Conservation (phyloP, 1,140 invertebrate genomes). For the Aphidius ervi region DNA sequence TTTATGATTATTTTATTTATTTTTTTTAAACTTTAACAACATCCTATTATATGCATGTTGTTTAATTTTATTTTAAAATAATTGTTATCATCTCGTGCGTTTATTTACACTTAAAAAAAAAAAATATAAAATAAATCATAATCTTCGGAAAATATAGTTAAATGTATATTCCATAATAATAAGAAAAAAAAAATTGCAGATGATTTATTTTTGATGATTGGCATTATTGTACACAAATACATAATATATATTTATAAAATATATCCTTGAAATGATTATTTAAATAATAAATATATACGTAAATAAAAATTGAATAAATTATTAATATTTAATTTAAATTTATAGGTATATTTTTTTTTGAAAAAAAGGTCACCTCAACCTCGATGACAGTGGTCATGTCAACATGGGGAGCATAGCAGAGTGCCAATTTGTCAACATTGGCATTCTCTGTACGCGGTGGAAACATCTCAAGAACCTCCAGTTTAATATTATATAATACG, state of each 20-base stretch:
- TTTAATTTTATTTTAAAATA: no score
- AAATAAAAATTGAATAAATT: background rate
- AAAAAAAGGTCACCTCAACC: constrained; percentile 43
- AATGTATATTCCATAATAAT: no score
- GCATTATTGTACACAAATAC: background rate
- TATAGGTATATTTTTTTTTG: background rate
- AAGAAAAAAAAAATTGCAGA: no score
- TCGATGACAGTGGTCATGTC: constrained; percentile 53
- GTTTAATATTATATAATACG: constrained; percentile 31
- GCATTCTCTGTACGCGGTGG: constrained; percentile 51
- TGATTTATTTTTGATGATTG: background rate
- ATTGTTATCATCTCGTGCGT: no score
- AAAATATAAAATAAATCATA: no score
- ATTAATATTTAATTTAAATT: background rate
- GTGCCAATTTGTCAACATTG: constrained; percentile 50
- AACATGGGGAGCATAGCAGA: constrained; percentile 52
- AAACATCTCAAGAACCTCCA: constrained; percentile 53
- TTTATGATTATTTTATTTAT: no score
- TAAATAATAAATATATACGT: no score
- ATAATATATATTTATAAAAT: no score
- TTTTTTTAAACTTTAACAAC: no score
- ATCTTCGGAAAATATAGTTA: no score
- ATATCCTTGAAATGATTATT: background rate
- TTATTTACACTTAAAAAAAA: no score
- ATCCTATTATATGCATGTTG: no score